Evolutionary conservation across 2,113 vertebrate genomes (phyloP).

Genomic region (Otus sunia): DNA sequence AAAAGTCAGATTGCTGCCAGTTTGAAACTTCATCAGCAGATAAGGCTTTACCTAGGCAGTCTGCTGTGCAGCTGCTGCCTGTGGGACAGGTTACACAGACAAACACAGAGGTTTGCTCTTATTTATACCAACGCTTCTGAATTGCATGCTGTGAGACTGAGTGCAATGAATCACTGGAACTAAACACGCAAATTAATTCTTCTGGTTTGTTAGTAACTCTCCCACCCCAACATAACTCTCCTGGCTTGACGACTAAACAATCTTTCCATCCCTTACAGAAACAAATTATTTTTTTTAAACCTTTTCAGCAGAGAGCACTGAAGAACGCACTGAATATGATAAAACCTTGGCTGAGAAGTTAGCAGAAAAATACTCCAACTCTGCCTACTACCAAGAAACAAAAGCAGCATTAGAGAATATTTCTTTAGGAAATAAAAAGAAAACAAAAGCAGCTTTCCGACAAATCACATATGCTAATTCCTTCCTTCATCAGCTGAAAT

Average conservation of each 20-base stretch:
- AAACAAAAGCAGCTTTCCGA: conserved; percentile 13
- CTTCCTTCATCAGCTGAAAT: conserved; percentile 88
- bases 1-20: neutral
- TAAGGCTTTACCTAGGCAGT: neutral
- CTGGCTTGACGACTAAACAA: neutral
- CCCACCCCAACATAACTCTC: neutral
- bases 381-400: conserved; percentile 71
- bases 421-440: conserved; percentile 48
- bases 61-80: neutral
- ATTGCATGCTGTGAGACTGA: neutral
- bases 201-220: neutral
- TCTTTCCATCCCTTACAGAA: neutral
- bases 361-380: conserved; percentile 77
- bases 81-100: neutral
- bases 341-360: conserved; percentile 78
- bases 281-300: neutral
- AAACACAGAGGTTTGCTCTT: neutral
- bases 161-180: neutral
- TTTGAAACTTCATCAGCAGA: neutral
- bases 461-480: conserved; percentile 83
- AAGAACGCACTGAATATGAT: neutral
- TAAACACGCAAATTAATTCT: neutral
- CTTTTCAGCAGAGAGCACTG: neutral
- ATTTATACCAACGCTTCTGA: neutral
- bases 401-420: conserved; percentile 76